Evolutionary conservation across 2,113 vertebrate genomes (phyloP), one percentile per base, ranked within the genome.

Genomic region (Fulmarus glacialis): DNA sequence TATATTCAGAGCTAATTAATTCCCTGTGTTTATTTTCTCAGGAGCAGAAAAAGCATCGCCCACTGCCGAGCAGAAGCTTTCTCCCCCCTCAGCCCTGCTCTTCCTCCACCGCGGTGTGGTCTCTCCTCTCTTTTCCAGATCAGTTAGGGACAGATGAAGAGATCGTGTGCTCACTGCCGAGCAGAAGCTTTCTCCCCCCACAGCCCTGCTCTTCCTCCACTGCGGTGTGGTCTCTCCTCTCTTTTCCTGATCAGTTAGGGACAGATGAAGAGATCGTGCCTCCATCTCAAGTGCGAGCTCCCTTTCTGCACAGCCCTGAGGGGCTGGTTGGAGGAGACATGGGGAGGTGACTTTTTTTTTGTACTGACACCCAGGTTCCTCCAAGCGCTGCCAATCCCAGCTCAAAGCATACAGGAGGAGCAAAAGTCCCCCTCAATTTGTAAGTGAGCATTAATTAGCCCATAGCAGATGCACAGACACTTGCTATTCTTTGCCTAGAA

Each of bases 1-100:
- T 97, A 40, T 11, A 75, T 85, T 95, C 60, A 82, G 80, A 91
- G 82, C 34, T 97, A 98, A 98, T 97, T 94, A 93, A 95, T 96
- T 96, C 92, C 62, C 36, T 50, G 24, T 95, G 83, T 93, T 96
- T 94, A 90, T 94, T 94, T 97, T 92, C 94, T 94, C 77, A 58
- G 84, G 9, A 8, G 7, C 43, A 92, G 73, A 45, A 56, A 75
- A 77, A 93, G 7, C 90, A 71, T 47, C 26, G 9, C 75, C 94
- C 87, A 34, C 2, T 26, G 30, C 14, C 0, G 2, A 68, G 42
- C 15, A 75, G 85, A 50, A 80, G 27, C 34, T 70, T 75, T 50
- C 42, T 81, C 63, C 20, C 48, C 6, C 6, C 36, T 77, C 75
- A 73, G 36, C 30, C 30, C 53, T 60, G 27, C 45, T 88, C 53